Evolutionary conservation across 2,797 vertebrate species (phyloP).

Genomic region (Lagorchestes hirsutus): DNA sequence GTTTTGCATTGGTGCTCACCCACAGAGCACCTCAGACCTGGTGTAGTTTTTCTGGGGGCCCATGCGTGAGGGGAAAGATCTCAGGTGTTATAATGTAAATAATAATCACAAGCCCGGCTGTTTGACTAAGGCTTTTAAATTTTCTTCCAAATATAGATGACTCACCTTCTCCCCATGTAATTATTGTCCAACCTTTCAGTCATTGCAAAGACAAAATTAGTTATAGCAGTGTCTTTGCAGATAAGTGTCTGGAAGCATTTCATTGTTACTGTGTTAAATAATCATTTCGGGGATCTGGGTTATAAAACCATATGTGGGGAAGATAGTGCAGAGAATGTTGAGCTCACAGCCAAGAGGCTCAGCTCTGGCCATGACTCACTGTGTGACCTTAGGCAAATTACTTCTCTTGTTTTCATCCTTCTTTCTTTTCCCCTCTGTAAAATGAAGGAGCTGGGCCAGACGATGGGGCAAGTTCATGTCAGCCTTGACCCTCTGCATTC

Average conservation of each 20-base stretch:
- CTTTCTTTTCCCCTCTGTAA: background rate
- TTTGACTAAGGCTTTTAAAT: background rate
- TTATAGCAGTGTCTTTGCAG: constrained; percentile 7
- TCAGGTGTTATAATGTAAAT: background rate
- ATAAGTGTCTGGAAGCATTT: background rate
- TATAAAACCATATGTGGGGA: background rate
- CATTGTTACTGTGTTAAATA: constrained; percentile 3
- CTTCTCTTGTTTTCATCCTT: background rate
- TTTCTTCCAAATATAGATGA: constrained; percentile 3
- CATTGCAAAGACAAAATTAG: background rate
- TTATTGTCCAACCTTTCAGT: constrained; percentile 6
- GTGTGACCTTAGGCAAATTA: background rate
- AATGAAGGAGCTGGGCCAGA: background rate
- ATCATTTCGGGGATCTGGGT: background rate
- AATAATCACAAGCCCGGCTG: background rate
- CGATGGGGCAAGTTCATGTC: background rate
- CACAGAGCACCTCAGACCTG: background rate
- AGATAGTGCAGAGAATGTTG: background rate
- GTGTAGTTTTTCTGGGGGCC: background rate
- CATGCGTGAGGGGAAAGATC: background rate
- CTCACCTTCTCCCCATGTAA: background rate
- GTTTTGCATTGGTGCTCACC: background rate
- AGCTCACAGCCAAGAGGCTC: background rate
- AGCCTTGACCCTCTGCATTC: background rate
- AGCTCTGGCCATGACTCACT: background rate